phyloP scores from a whole-genome alignment of 2,797 vertebrate species.

The Propithecus perrieri region DNA sequence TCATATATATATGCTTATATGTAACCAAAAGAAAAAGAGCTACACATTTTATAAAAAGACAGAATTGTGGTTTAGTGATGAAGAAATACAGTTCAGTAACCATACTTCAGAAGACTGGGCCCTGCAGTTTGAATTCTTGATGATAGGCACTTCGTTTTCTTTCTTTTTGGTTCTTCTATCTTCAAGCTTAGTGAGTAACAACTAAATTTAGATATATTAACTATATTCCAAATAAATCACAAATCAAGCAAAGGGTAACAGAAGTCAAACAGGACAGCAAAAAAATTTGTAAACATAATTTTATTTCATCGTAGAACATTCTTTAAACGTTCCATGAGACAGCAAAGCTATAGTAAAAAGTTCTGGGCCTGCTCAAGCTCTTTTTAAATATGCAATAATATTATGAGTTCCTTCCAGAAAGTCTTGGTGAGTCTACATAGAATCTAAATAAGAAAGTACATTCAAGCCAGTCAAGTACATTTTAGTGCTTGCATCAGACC shows the following conservation, averaged over 20 bases:
- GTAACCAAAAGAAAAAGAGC: slow-evolving; percentile 68
- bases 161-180: slow-evolving; percentile 48
- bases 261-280: neutral
- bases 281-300: neutral
- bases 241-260: neutral
- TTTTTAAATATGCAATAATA: neutral
- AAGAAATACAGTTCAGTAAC: neutral
- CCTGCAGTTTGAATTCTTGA: neutral
- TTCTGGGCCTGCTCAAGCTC: neutral
- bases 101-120: neutral
- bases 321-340: neutral
- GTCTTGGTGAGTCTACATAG: neutral
- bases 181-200: neutral
- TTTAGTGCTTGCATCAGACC: neutral
- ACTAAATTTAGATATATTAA: neutral
- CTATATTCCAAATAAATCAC: neutral
- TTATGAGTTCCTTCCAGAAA: neutral
- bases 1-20: slow-evolving; percentile 50
- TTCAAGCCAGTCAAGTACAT: neutral
- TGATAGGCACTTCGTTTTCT: slow-evolving; percentile 56
- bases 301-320: neutral
- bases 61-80: neutral
- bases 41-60: slow-evolving; percentile 70
- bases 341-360: neutral
- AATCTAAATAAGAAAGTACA: neutral